Base-by-base conservation (phyloP, 2,113 vertebrate genomes). In the Xenotilapia flavipinnis region DNA sequence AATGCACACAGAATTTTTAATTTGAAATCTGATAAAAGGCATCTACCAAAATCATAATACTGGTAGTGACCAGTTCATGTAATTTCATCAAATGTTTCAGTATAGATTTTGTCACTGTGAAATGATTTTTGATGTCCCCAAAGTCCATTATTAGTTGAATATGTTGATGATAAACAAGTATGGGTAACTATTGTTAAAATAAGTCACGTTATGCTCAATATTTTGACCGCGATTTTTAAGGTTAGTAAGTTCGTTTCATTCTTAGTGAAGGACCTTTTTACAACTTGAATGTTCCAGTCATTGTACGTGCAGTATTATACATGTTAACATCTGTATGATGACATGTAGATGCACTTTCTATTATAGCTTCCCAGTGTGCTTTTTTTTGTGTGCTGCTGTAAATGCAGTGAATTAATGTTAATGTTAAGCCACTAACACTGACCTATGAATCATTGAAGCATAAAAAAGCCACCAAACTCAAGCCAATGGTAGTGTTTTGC, bases 171-270 rank as follows among this genome's bases (percentile, higher is more conserved):
- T 77, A 51, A 51, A 31, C 15, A n/a, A 77, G 10, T n/a, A 26
- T 70, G 38, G n/a, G 42, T 75, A 75, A 75, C 70, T 49, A 26
- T 28, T 26, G 42, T 75, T 75, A 28, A 75, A 75, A 45, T 7
- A 75, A 75, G 3, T 47, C 4, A 5, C 0, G 4, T 49, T 75
- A 0, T 28, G 1, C 70, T 49, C 26, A 28, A 47, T 49, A 28
- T 47, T 75, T 75, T 47, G 15, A 75, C 23, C 0, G 0, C 1
- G 6, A 28, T 42, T 70, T 70, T 70, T 42, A 42, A 42, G 65
- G n/a, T 70, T 42, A 15, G 38, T 70, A 68, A 68, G 33, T 2
- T 68, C 0, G 0, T 68, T 68, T 38, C 1, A 40, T 0, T 40
- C 4, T 68, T 40, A 13, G 33, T 68, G 19, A 68, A 38, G 62